Conservation (phyloP, 2,797 vertebrate species). For the Cynodonichthys magdalenae region DNA sequence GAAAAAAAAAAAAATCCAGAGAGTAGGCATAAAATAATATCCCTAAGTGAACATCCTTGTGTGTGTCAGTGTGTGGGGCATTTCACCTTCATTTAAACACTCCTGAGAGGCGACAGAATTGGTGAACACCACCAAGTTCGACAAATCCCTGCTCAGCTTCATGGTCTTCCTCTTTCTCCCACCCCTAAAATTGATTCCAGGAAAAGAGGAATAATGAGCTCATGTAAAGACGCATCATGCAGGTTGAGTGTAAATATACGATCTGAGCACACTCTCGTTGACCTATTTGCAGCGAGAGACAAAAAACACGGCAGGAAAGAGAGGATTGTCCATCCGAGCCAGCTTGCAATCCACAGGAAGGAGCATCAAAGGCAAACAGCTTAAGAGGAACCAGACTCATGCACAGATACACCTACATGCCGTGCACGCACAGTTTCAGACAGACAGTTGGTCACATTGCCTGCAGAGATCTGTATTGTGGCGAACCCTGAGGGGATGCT, state of each 20-base stretch:
- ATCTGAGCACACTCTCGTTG: conserved; percentile 7
- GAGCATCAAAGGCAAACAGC: conserved; percentile 61
- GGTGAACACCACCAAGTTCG: conserved; percentile 94
- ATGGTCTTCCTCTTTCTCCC: conserved; percentile 92
- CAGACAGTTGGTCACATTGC: conserved; percentile 31
- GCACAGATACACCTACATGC: conserved; percentile 20
- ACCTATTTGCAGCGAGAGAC: conserved; percentile 20
- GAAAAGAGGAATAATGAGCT: conserved; percentile 22
- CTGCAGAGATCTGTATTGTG: conserved; percentile 37
- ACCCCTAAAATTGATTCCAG: conserved; percentile 72
- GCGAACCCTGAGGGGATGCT: conserved; percentile 41
- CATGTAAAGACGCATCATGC: background rate
- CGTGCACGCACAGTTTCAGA: conserved; percentile 18
- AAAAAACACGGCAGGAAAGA: conserved; percentile 15
- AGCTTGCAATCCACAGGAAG: conserved; percentile 55
- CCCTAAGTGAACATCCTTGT: background rate
- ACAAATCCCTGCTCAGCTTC: conserved; percentile 95
- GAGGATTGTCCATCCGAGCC: conserved; percentile 49
- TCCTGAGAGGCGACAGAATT: conserved; percentile 96
- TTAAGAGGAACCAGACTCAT: conserved; percentile 42
- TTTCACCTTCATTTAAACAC: conserved; percentile 90
- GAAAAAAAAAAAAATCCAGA: conserved; percentile 30
- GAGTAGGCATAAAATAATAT: background rate
- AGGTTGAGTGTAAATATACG: conserved; percentile 10
- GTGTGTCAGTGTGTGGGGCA: background rate